phyloP scores from a whole-genome alignment of 2,888 invertebrate species.

The Anthrax anthrax region DNA sequence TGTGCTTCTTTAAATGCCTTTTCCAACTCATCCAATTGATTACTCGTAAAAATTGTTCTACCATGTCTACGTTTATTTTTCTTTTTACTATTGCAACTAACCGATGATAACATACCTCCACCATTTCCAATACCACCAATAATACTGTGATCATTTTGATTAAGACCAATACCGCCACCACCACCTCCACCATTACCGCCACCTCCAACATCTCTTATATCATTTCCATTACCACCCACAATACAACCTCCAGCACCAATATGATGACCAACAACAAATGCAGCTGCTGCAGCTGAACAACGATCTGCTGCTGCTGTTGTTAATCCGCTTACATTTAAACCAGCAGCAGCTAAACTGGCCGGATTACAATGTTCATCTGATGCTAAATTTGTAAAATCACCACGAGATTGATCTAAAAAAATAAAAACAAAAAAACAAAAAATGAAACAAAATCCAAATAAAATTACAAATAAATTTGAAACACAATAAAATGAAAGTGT shows the following conservation, averaged over 20 bases:
- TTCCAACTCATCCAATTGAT: conserved; percentile 97
- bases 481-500: too few species aligned
- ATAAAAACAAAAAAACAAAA: neutral
- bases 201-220: conserved; percentile 16
- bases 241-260: conserved; percentile 1
- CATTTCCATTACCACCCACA: conserved; percentile 14
- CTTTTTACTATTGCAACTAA: conserved; percentile 76
- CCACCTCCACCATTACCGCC: conserved; percentile 15
- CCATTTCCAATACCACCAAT: conserved; percentile 2
- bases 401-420: conserved; percentile 15
- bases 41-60: conserved; percentile 98
- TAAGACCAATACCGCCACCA: conserved; percentile 18
- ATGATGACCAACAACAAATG: conserved; percentile 19
- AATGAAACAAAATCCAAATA: too few species aligned
- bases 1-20: conserved; percentile 99
- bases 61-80: conserved; percentile 88
- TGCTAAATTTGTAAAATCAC: conserved; percentile 15
- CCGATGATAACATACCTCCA: conserved; percentile 5
- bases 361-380: conserved; percentile 15
- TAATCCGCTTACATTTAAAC: conserved; percentile 11
- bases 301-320: conserved; percentile 7
- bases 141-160: neutral
- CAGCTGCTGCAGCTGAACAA: conserved; percentile 19
- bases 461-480: too few species aligned
- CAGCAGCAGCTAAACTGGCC: conserved; percentile 13